These are phyloP conservation scores for Pogonus chalceus DNA, from an alignment of 1,140 invertebrate species.

Conservation along the genomic window DNA sequence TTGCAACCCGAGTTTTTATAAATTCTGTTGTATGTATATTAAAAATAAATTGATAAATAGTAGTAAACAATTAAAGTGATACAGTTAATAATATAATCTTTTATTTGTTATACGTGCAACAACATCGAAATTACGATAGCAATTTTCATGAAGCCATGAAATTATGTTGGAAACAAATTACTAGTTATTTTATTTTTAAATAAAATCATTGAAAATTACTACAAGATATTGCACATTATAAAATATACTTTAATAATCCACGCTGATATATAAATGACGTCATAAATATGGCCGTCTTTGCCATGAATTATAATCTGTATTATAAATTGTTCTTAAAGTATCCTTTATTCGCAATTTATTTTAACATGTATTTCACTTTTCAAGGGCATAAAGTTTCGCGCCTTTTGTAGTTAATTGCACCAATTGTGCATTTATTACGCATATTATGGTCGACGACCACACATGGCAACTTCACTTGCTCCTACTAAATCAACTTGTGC, in stretches of 20 bases:
- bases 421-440: constrained; percentile 1
- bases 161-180: neutral
- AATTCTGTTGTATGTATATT: too few species aligned
- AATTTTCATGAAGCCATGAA: neutral
- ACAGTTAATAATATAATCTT: too few species aligned
- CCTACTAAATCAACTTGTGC: neutral
- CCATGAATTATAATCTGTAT: neutral
- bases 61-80: too few species aligned
- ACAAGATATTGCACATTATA: too few species aligned
- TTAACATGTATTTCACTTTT: neutral
- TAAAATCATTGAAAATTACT: neutral
- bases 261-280: neutral
- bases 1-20: too few species aligned
- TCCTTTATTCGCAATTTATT: too few species aligned
- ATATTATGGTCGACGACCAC: neutral
- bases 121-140: too few species aligned
- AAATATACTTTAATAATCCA: too few species aligned
- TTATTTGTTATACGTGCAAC: too few species aligned
- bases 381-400: neutral
- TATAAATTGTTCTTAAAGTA: neutral
- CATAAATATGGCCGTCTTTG: neutral
- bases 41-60: too few species aligned
- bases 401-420: neutral
- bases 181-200: neutral
- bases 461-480: neutral